Conservation (phyloP, 1,140 invertebrate genomes). For the Eupristina koningsbergeri region DNA sequence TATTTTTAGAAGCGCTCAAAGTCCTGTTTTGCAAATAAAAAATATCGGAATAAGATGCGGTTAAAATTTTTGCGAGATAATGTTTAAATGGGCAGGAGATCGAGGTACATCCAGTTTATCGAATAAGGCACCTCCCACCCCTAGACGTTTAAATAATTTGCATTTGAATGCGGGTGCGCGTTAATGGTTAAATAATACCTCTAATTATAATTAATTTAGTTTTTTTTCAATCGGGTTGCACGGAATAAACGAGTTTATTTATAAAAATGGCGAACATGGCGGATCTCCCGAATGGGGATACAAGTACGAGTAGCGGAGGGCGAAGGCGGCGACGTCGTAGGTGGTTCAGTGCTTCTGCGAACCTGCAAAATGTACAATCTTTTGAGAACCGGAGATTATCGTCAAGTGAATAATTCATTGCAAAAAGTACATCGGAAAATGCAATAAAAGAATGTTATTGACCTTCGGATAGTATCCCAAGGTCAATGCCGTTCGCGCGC, state of each 20-base stretch:
- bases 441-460: slow-evolving; percentile 24
- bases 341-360: not conserved
- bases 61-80: not conserved
- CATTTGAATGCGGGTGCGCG: not conserved
- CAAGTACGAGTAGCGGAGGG: not conserved
- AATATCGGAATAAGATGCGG: too few species aligned
- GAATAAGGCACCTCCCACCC: not conserved
- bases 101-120: not conserved
- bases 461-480: not conserved
- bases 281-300: not conserved
- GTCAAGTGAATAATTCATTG: slow-evolving; percentile 16
- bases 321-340: not conserved
- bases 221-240: not conserved
- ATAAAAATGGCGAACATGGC: not conserved
- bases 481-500: not conserved
- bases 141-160: slow-evolving; percentile 4
- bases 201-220: not conserved
- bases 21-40: too few species aligned
- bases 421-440: not conserved
- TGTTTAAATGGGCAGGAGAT: not conserved
- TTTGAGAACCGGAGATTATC: slow-evolving; percentile 9
- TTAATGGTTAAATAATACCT: not conserved
- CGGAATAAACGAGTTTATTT: not conserved
- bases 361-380: not conserved
- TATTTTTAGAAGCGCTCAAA: too few species aligned